These are phyloP conservation scores for Siderastrea radians DNA, from an alignment of 92 coral and sea anemone genomes.

Conservation along the genomic window DNA sequence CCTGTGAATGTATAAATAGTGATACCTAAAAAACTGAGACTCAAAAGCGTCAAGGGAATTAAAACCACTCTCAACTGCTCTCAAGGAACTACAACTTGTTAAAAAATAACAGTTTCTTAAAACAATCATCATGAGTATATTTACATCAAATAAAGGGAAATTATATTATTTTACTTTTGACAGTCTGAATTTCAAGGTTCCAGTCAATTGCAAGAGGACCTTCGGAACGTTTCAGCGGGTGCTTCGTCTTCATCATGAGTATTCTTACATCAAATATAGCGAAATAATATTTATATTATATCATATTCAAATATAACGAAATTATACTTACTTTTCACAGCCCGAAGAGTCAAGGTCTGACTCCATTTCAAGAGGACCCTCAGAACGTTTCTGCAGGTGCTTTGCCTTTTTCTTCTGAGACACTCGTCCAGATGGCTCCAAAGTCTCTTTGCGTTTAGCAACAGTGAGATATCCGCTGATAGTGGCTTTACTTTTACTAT, in stretches of 20 bases:
- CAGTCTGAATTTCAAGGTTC: too few relatives aligned
- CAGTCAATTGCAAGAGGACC: too few relatives aligned
- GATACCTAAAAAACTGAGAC: too few relatives aligned
- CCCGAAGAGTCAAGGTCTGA: slow-evolving; percentile 61
- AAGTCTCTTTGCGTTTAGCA: slow-evolving; percentile 11
- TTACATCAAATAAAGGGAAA: too few relatives aligned
- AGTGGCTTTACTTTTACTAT: slow-evolving; percentile 27
- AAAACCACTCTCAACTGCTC: not conserved
- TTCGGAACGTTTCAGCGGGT: too few relatives aligned
- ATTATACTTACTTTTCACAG: slow-evolving; percentile 62
- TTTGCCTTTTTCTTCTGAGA: slow-evolving; percentile 27
- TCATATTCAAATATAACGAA: not conserved
- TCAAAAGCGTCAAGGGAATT: too few relatives aligned
- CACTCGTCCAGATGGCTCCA: slow-evolving; percentile 12
- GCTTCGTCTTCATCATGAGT: too few relatives aligned
- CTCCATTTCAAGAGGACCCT: slow-evolving; percentile 26
- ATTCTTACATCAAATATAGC: too few relatives aligned
- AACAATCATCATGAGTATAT: too few relatives aligned
- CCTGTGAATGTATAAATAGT: too few relatives aligned
- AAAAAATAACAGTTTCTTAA: not conserved
- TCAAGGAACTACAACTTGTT: not conserved
- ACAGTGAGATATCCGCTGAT: slow-evolving; percentile 21
- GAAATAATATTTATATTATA: too few relatives aligned
- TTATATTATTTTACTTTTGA: too few relatives aligned
- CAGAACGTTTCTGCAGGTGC: slow-evolving; percentile 16